These are phyloP conservation scores for Littorina saxatilis DNA, from an alignment of 1,140 invertebrate genomes.

Conservation along the genomic window DNA sequence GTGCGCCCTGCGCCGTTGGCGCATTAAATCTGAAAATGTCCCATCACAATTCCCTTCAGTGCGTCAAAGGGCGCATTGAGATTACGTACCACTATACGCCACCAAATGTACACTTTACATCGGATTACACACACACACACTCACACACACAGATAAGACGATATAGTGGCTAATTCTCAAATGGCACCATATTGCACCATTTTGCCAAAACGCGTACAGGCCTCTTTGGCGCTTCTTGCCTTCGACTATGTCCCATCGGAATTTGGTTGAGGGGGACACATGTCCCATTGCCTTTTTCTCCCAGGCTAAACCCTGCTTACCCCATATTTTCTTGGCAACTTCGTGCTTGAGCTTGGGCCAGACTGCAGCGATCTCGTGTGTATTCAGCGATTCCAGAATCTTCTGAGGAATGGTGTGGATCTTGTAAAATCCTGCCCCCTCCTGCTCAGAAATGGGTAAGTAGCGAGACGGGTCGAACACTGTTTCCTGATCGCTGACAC, in stretches of 20 bases:
- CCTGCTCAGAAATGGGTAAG: background rate
- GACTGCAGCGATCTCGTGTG: background rate
- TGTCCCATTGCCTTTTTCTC: too few species aligned
- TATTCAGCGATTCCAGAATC: background rate
- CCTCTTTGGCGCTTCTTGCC: too few species aligned
- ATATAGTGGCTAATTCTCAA: too few species aligned
- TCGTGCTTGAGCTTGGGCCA: conserved; percentile 30
- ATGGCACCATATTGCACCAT: background rate
- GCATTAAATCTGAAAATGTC: too few species aligned
- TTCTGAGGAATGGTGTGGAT: conserved; percentile 6
- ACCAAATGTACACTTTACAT: background rate
- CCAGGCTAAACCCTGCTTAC: too few species aligned
- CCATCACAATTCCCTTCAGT: too few species aligned
- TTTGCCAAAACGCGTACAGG: background rate
- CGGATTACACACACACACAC: background rate
- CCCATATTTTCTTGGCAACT: conserved; percentile 26
- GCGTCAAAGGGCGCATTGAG: too few species aligned
- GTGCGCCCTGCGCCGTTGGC: too few species aligned
- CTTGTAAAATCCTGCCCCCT: conserved; percentile 8
- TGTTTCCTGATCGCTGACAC: background rate
- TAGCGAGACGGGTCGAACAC: background rate
- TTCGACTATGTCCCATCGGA: too few species aligned
- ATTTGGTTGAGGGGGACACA: too few species aligned
- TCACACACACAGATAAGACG: background rate
- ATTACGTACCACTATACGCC: too few species aligned